Base-by-base conservation (phyloP, 2,113 vertebrate genomes). In the Callorhinus ursinus region DNA sequence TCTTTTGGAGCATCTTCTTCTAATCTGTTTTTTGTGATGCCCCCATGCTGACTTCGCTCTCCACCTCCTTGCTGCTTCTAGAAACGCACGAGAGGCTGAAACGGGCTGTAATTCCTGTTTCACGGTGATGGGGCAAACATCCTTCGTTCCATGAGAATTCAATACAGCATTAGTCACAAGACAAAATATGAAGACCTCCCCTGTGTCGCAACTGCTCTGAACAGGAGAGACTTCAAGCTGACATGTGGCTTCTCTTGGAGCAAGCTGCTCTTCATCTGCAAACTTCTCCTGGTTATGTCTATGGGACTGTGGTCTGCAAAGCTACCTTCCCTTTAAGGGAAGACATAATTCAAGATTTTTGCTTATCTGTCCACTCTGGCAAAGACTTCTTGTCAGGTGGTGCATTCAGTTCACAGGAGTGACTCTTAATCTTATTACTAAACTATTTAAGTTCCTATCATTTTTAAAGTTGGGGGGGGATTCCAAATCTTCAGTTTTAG, bases 381-480 rank as follows among this genome's bases (percentile, higher is more conserved):
- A 53, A 69, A 95, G 61, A 51, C 46, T 65, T 96, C n/a, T 81
- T 76, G 55, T 39, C 21, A 94, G 14, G 28, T 53, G 22, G 46
- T 31, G 16, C 57, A 46, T 53, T 85, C 51, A 83, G 65, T 49
- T 46, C 77, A 53, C 8, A 86, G 61, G 22, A 53, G 8, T 61
- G 65, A 88, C 16, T 80, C 46, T 46, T 53, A 96, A 87, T 76
- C 31, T 96, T 72, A 86, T 86, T 74, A 76, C 53, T 46, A 80
- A 93, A 83, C 31, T 5, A 77, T 76, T 95, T 59, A 28, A 69
- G 76, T 81, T 72, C 42, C 84, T 65, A 65, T 39, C 21, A 15
- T 71, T 71, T 83, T 88, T 84, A 72, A 90, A 89, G 51, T 1
- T 12, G n/a, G 55, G 2, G 0, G 36, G 1, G 12, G 1, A 24